Conservation (phyloP, 2,888 invertebrate genomes). For the Eilema depressum region DNA sequence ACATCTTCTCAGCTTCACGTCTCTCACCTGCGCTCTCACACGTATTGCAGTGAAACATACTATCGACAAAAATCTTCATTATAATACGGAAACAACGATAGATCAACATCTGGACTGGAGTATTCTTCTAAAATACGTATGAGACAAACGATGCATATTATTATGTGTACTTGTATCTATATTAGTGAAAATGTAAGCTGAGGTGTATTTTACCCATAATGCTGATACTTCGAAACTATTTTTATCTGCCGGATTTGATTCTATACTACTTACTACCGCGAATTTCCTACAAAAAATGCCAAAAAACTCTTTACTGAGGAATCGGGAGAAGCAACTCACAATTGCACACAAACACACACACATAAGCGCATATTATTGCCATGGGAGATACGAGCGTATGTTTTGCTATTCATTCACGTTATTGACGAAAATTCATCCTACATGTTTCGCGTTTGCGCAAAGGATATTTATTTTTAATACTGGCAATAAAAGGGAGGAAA, state of each 20-base stretch:
- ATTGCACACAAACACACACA: background rate
- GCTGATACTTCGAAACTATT: no score
- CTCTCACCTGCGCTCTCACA: no score
- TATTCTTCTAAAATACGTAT: no score
- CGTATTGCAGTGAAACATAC: no score
- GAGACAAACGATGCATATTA: background rate
- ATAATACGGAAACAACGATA: no score
- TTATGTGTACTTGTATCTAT: no score
- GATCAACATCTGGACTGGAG: no score
- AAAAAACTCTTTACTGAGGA: background rate
- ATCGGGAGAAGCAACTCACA: constrained; percentile 7
- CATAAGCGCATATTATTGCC: background rate
- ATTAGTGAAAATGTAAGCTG: no score
- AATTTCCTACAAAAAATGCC: background rate
- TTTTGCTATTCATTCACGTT: constrained; percentile 38
- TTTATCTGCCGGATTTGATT: background rate
- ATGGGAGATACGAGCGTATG: background rate
- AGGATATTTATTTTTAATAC: constrained; percentile 16
- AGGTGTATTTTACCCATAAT: no score
- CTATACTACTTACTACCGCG: background rate
- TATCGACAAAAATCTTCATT: no score
- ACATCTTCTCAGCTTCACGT: no score
- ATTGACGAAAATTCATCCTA: constrained; percentile 15
- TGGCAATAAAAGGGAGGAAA: constrained; percentile 9
- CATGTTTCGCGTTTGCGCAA: background rate